These are phyloP conservation scores for Helobdella robusta DNA, from an alignment of 2,888 invertebrate species.

Conservation along the genomic window DNA sequence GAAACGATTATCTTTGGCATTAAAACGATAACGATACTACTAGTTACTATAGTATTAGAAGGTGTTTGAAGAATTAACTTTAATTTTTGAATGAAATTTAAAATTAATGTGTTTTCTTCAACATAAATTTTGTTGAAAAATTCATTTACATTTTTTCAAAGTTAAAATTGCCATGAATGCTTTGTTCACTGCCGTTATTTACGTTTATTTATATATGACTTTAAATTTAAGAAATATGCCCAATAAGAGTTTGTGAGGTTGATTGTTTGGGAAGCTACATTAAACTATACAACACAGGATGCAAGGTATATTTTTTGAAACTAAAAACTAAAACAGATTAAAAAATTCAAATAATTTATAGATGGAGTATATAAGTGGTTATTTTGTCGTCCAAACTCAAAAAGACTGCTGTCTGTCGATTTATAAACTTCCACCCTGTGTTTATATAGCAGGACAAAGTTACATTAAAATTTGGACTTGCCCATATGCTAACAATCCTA, in stretches of 20 bases:
- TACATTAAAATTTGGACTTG: conserved; percentile 22
- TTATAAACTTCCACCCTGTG: conserved; percentile 19
- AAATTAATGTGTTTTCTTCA: too few species aligned
- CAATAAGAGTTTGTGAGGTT: conserved; percentile 19
- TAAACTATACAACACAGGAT: conserved; percentile 15
- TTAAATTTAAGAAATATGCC: too few species aligned
- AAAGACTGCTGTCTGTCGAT: conserved; percentile 20
- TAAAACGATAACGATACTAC: too few species aligned
- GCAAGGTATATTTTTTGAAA: conserved; percentile 14
- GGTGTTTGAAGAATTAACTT: too few species aligned
- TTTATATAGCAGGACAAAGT: conserved; percentile 18
- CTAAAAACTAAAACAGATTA: neutral
- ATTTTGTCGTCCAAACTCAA: conserved; percentile 21
- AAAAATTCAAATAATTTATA: neutral
- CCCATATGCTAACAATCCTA: conserved; percentile 12
- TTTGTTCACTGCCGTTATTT: too few species aligned
- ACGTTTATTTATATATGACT: too few species aligned
- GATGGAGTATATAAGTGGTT: conserved; percentile 23
- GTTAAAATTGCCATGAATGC: too few species aligned
- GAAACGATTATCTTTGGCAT: too few species aligned
- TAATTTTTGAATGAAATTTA: too few species aligned
- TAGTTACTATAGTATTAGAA: too few species aligned
- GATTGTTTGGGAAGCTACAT: conserved; percentile 1
- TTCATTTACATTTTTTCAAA: too few species aligned
- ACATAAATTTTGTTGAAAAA: too few species aligned